phyloP scores from a whole-genome alignment of 2,797 vertebrate species.

The Acropternis orthonyx region DNA sequence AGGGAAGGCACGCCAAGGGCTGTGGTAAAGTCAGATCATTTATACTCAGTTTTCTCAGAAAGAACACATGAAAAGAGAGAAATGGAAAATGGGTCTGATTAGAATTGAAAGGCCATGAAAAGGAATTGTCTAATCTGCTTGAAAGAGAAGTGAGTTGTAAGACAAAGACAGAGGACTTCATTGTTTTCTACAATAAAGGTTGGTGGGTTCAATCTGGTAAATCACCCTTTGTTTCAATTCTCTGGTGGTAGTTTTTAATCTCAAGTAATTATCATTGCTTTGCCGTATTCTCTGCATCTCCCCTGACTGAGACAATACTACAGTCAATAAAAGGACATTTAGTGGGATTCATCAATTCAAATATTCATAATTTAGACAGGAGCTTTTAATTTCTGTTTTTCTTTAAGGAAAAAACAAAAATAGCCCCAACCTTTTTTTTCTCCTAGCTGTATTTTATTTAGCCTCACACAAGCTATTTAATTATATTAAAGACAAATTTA shows the following conservation, averaged over 20 bases:
- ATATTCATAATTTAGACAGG: neutral
- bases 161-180: slow-evolving; percentile 9
- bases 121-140: neutral
- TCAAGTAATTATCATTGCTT: slow-evolving; percentile 22
- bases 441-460: neutral
- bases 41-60: neutral
- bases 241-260: neutral
- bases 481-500: neutral
- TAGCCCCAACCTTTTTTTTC: neutral
- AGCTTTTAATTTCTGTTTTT: neutral
- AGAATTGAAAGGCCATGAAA: slow-evolving; percentile 1
- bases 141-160: slow-evolving; percentile 1
- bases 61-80: neutral
- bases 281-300: neutral
- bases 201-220: neutral
- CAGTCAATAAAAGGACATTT: neutral
- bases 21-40: neutral
- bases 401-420: neutral
- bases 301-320: neutral
- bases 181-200: slow-evolving; percentile 2
- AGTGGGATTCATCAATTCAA: neutral
- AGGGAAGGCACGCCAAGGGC: neutral
- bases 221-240: neutral
- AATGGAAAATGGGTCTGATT: slow-evolving; percentile 3
- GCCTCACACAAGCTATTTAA: neutral